A percentile compares a stretch with the other conserved stretches of the same genome.
Conservation (phyloP, 2,113 vertebrate species). For the Leptobrachium leishanense region DNA sequence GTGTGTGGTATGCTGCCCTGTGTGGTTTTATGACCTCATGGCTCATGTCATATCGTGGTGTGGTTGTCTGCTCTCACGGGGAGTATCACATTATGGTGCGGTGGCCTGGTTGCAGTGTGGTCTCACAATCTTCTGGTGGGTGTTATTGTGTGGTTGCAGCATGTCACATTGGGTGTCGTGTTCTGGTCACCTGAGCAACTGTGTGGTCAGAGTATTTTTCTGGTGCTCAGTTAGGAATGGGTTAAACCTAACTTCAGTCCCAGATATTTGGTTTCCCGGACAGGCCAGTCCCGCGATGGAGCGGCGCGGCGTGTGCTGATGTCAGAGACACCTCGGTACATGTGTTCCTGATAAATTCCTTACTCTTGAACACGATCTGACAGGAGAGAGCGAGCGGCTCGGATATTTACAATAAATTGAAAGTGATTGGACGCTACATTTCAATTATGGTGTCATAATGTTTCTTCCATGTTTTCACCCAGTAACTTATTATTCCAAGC, state of each 20-base stretch:
- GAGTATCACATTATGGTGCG: no score
- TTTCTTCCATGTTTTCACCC: slow-evolving; percentile 12
- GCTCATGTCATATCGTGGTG: no score
- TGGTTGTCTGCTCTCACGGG: no score
- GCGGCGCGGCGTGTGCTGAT: neutral
- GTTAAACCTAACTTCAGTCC: neutral
- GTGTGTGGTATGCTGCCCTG: no score
- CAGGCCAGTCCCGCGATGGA: neutral
- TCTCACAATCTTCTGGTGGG: no score
- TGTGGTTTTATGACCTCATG: no score
- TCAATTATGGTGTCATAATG: slow-evolving; percentile 24
- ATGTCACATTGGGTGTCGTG: no score
- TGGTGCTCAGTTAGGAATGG: neutral
- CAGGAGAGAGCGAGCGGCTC: slow-evolving; percentile 6
- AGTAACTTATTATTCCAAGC: slow-evolving; percentile 9
- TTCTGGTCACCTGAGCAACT: neutral
- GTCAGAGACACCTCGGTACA: slow-evolving; percentile 21
- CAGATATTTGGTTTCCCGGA: no score
- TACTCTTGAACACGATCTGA: neutral
- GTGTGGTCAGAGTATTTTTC: neutral
- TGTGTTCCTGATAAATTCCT: slow-evolving; percentile 19
- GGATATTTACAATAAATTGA: slow-evolving; percentile 16
- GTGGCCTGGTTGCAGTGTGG: no score
- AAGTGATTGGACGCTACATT: slow-evolving; percentile 25
- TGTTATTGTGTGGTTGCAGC: no score